Percentiles rank a stretch among this genome's conserved stretches.
Conservation (phyloP, 2,888 invertebrate genomes). For the Argynnis bischoffii region DNA sequence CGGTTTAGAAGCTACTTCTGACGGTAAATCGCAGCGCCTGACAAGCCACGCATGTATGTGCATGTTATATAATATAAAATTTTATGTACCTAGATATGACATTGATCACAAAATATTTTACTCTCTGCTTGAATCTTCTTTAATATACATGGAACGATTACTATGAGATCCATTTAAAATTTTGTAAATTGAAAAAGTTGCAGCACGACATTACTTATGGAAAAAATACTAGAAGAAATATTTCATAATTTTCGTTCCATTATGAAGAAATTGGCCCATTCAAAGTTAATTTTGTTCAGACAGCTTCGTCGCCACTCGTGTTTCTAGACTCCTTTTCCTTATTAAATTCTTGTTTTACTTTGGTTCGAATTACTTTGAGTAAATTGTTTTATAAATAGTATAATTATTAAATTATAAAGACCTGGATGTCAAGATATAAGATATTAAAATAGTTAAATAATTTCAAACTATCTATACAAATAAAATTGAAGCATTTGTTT, state of each 20-base stretch:
- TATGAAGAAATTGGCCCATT: conserved; percentile 33
- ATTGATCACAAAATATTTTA: not conserved
- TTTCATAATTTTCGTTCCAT: conserved; percentile 28
- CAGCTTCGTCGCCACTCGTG: conserved; percentile 28
- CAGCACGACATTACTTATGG: not conserved
- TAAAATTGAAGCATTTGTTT: too few species aligned
- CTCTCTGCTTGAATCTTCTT: not conserved
- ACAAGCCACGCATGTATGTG: conserved; percentile 62
- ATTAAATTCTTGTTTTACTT: conserved; percentile 25
- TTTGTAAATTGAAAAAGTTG: not conserved
- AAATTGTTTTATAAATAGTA: conserved; percentile 11
- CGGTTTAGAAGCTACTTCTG: conserved; percentile 74
- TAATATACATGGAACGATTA: too few species aligned
- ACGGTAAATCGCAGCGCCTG: conserved; percentile 77
- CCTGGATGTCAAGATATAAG: not conserved
- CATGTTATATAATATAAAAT: conserved; percentile 50
- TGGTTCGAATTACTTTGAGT: conserved; percentile 6
- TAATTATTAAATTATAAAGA: not conserved
- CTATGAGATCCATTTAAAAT: not conserved
- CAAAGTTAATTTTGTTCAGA: conserved; percentile 36
- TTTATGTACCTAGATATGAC: conserved; percentile 21
- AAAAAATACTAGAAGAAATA: conserved; percentile 4
- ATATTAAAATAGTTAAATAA: not conserved
- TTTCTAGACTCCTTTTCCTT: conserved; percentile 28
- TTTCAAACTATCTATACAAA: too few species aligned